phyloP scores from a whole-genome alignment of 2,797 vertebrate genomes.

The Peromyscus attwateri region DNA sequence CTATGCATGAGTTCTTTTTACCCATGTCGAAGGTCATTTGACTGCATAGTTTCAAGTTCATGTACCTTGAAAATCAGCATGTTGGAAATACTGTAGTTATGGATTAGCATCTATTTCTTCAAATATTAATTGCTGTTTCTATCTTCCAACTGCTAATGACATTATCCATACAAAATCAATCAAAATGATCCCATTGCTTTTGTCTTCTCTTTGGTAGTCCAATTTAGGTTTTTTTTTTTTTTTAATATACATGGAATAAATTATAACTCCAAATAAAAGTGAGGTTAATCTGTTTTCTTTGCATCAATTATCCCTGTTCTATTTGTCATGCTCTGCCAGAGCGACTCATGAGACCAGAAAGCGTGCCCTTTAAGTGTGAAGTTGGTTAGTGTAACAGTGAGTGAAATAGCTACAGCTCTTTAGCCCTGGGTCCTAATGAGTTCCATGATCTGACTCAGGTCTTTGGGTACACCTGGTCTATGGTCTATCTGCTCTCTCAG shows the following conservation, averaged over 20 bases:
- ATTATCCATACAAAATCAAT: background rate
- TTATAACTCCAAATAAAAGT: background rate
- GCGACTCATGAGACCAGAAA: background rate
- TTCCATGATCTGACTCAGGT: background rate
- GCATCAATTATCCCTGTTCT: background rate
- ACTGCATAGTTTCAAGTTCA: background rate
- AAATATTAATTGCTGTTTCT: background rate
- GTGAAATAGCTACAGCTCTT: background rate
- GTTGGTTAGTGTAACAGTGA: background rate
- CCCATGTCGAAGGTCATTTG: background rate
- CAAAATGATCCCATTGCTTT: background rate
- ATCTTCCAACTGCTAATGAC: background rate
- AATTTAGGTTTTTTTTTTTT: constrained; percentile 2
- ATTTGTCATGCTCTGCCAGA: background rate
- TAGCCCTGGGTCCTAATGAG: background rate
- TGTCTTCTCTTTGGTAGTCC: background rate
- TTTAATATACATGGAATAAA: background rate
- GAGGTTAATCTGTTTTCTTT: background rate
- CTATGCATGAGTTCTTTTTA: background rate
- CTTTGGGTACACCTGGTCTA: background rate
- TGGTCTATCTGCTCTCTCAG: background rate
- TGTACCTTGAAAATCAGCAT: background rate
- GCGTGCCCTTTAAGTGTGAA: background rate
- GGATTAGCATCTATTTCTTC: background rate
- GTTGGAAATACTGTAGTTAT: background rate